Percentiles rank a stretch among this genome's conserved stretches.
Evolutionary conservation across 2,113 vertebrate species (phyloP).

Genomic region (Otus sunia): DNA sequence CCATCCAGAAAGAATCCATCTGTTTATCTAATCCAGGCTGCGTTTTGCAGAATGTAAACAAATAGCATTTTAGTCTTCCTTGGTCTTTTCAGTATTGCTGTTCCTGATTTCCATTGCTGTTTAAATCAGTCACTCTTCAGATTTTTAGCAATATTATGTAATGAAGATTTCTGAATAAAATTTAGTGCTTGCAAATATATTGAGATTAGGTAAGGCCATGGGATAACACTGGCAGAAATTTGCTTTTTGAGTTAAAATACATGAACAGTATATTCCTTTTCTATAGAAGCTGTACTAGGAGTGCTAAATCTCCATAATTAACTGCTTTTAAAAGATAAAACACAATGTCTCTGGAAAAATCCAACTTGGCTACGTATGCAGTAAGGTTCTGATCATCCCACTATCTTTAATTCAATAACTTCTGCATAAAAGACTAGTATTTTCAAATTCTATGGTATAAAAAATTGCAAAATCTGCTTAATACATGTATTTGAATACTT

Average conservation of each 20-base stretch:
- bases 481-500: not conserved
- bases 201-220: slow-evolving; percentile 22
- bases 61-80: slow-evolving; percentile 38
- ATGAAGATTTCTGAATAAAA: slow-evolving; percentile 16
- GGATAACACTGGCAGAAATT: slow-evolving; percentile 3
- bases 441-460: not conserved
- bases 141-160: slow-evolving; percentile 33
- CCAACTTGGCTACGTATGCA: not conserved
- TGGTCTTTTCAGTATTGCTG: slow-evolving; percentile 15
- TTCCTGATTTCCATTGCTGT: slow-evolving; percentile 1
- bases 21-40: slow-evolving; percentile 29
- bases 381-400: not conserved
- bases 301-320: not conserved
- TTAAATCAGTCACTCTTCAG: slow-evolving; percentile 23
- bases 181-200: not conserved
- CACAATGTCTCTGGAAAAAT: slow-evolving; percentile 46
- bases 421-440: not conserved
- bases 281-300: not conserved
- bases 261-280: not conserved
- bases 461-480: not conserved
- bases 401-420: slow-evolving; percentile 10
- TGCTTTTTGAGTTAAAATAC: slow-evolving; percentile 29
- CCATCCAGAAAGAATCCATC: not conserved
- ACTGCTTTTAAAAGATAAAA: slow-evolving; percentile 5
- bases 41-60: slow-evolving; percentile 70